Evolutionary conservation across 2,113 vertebrate species (phyloP), one percentile per base, ranked within the genome.

Genomic region (Columba janthina): DNA sequence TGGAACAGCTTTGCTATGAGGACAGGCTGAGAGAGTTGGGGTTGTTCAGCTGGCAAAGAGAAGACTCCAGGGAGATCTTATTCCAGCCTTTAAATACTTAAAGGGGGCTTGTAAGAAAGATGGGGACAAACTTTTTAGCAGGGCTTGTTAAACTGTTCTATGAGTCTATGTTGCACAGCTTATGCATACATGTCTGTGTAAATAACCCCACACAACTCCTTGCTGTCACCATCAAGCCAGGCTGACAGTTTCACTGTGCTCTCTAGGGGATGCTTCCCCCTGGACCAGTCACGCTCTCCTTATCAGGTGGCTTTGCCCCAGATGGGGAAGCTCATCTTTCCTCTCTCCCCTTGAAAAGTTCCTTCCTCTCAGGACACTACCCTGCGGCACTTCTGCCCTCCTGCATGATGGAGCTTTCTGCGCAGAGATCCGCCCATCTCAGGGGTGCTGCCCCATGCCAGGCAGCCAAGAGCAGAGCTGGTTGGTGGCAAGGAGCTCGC

Each of bases 401-500:
- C 6, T 72, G 32, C 2, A 2, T 32, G 29, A 26, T 29, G 0
- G 4, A 64, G 3, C 11, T 83, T 79, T 79, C 10, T 24, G 11
- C 44, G 18, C 4, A 2, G 71, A 89, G 20, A 34, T 29, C 57
- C 66, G 46, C 22, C 60, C 1, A 0, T 53, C 25, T n/a, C 40
- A 86, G 29, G 34, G 10, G 12, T 25, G 8, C 26, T 50, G 9
- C 12, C 10, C 28, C 1, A 14, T 50, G 6, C 18, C 10, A 57
- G 20, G 6, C n/a, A 64, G 54, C 15, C 74, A 81, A 32, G 5
- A 53, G 10, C 60, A 42, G 32, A 56, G 14, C 7, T 31, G 50
- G 9, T 54, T 3, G 1, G 24, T 11, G 5, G 24, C 20, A 67
- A 62, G 12, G 7, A 0, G 0, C 15, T 53, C 2, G 1, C 25